These are phyloP conservation scores for Falco novaeseelandiae DNA, from an alignment of 2,797 vertebrate species.

Conservation along the genomic window DNA sequence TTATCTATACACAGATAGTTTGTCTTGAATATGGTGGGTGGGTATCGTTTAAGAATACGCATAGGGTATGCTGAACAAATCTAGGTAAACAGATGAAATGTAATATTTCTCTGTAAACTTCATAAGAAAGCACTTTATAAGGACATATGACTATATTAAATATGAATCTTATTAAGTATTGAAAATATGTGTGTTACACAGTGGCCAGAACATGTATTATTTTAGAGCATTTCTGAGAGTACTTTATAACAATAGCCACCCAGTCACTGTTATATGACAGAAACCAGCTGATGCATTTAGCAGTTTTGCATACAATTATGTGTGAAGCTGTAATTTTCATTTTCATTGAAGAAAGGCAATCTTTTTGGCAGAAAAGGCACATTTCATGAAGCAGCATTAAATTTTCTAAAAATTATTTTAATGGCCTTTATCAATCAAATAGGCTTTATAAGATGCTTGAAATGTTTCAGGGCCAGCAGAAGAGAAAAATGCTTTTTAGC, in stretches of 20 bases:
- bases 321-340: not conserved
- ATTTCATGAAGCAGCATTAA: not conserved
- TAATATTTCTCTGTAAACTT: not conserved
- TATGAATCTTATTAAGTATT: not conserved
- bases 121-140: not conserved
- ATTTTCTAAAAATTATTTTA: constrained; percentile 25
- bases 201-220: not conserved
- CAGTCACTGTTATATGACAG: not conserved
- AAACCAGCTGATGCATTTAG: not conserved
- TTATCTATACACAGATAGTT: not conserved
- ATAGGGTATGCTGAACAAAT: not conserved
- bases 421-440: constrained; percentile 12
- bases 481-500: constrained; percentile 9
- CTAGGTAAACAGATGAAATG: not conserved
- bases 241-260: not conserved
- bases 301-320: not conserved
- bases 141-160: not conserved
- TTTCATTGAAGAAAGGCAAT: not conserved
- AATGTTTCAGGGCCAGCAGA: not conserved
- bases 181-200: not conserved
- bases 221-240: not conserved
- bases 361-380: not conserved
- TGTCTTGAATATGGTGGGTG: not conserved
- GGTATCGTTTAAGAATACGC: not conserved
- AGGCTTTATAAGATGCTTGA: not conserved